Evolutionary conservation across 2,797 vertebrate species (phyloP).

Genomic region (Pogoniulus pusillus): DNA sequence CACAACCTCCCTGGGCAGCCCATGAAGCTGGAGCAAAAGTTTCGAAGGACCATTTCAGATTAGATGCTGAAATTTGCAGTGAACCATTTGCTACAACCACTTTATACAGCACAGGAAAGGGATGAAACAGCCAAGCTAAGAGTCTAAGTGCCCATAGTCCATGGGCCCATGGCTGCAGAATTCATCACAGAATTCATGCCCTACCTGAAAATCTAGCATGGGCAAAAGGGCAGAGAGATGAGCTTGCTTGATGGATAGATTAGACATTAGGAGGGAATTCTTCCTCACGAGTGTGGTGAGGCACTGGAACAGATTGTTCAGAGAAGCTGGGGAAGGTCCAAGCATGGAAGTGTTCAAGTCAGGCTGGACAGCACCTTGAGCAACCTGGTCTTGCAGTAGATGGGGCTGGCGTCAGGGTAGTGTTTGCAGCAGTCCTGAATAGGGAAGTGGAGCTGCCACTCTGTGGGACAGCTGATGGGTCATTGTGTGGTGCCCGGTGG

Average conservation of each 20-base stretch:
- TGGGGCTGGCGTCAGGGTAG: neutral
- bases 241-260: neutral
- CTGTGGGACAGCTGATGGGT: fast-evolving
- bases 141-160: neutral
- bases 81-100: neutral
- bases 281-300: too few species aligned
- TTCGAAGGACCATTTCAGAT: neutral
- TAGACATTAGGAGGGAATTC: too few species aligned
- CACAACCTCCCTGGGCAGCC: too few species aligned
- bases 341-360: too few species aligned
- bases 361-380: too few species aligned
- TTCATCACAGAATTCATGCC: neutral
- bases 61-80: neutral
- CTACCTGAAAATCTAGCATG: neutral
- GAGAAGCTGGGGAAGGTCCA: too few species aligned
- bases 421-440: neutral
- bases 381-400: too few species aligned
- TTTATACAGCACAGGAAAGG: neutral
- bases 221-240: neutral
- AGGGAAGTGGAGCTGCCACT: neutral
- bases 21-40: neutral
- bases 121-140: neutral
- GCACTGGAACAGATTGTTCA: too few species aligned
- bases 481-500: fast-evolving
- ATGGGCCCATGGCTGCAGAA: neutral